Conservation (phyloP, 2,888 invertebrate species). For the Drosophila anceps region DNA sequence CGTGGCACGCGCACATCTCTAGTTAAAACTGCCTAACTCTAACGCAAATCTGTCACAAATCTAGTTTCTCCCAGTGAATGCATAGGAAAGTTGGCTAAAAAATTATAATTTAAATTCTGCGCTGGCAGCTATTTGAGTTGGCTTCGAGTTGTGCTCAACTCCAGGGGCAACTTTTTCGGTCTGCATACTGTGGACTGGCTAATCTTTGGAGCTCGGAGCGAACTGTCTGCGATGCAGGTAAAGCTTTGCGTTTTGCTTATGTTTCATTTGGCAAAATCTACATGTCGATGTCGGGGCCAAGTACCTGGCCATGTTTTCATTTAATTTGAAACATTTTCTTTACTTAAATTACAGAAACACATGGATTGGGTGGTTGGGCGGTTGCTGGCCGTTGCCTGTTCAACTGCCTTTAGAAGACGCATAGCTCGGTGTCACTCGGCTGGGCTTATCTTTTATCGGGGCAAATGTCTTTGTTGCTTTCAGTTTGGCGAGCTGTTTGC, state of each 20-base stretch:
- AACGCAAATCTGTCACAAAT: neutral
- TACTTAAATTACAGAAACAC: slow-evolving; percentile 70
- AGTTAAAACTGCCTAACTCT: neutral
- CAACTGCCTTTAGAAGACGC: slow-evolving; percentile 9
- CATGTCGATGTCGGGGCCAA: slow-evolving; percentile 37
- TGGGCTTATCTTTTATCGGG: slow-evolving; percentile 54
- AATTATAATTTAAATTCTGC: slow-evolving; percentile 25
- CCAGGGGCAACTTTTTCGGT: neutral
- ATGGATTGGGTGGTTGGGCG: slow-evolving; percentile 11
- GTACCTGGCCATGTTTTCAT: slow-evolving; percentile 68
- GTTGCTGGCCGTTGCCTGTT: neutral
- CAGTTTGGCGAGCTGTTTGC: slow-evolving; percentile 32
- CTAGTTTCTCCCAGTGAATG: neutral
- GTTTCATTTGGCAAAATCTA: slow-evolving; percentile 79
- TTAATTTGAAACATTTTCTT: slow-evolving; percentile 81
- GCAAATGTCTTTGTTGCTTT: slow-evolving; percentile 46
- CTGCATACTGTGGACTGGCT: slow-evolving; percentile 18
- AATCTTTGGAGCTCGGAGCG: slow-evolving; percentile 39
- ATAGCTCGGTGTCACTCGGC: slow-evolving; percentile 27
- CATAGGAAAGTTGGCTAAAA: slow-evolving; percentile 13
- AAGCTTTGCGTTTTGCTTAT: slow-evolving; percentile 62
- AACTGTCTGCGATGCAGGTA: slow-evolving; percentile 50
- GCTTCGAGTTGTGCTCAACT: slow-evolving; percentile 4
- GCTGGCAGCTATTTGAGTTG: slow-evolving; percentile 8
- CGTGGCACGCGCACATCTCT: neutral